Evolutionary conservation across 2,113 vertebrate genomes (phyloP).

Genomic region (Aegotheles bennettii): DNA sequence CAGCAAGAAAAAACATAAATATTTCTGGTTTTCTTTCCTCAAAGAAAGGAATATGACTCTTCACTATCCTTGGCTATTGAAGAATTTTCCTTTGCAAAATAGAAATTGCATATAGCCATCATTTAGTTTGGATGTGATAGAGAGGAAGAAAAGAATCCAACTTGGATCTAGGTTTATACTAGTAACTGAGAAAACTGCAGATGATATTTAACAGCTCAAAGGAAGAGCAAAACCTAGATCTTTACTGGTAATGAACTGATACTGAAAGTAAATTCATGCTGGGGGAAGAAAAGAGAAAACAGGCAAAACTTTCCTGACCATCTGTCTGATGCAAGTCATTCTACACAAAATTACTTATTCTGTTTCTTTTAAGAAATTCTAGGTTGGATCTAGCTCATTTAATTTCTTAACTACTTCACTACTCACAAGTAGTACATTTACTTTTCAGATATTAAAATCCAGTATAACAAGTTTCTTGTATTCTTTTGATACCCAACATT

Average conservation of each 20-base stretch:
- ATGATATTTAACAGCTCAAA: not conserved
- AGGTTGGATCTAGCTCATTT: not conserved
- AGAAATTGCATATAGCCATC: not conserved
- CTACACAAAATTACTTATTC: not conserved
- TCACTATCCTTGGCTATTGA: not conserved
- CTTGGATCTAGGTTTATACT: not conserved
- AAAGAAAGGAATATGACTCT: not conserved
- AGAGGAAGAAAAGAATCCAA: not conserved
- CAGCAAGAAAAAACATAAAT: not conserved
- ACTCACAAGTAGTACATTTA: not conserved
- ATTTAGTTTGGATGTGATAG: not conserved
- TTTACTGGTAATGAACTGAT: not conserved
- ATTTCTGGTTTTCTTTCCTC: not conserved
- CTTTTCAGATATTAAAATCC: not conserved
- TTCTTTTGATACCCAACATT: not conserved
- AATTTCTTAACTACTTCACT: no score
- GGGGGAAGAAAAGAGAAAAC: not conserved
- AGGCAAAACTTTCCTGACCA: not conserved
- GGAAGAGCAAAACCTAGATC: not conserved
- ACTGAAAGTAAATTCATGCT: not conserved
- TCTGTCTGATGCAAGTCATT: constrained; percentile 8
- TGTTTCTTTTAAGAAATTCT: not conserved
- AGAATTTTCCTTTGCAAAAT: not conserved
- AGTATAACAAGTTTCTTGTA: not conserved
- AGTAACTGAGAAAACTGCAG: not conserved